Conservation (phyloP, 2,113 vertebrate genomes). For the Microtus montanus region DNA sequence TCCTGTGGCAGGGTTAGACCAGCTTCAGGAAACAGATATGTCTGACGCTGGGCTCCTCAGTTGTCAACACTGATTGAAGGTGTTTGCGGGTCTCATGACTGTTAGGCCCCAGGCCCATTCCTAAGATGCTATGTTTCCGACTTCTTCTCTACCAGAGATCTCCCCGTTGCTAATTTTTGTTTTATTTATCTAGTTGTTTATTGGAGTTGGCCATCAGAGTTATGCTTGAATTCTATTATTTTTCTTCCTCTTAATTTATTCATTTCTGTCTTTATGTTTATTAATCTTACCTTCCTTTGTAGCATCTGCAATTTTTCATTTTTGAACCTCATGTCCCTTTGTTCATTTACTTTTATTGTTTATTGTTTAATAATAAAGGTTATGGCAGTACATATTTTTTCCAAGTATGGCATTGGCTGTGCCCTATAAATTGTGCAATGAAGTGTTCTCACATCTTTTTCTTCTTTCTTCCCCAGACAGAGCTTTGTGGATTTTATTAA, state of each 20-base stretch:
- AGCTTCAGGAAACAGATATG: background rate
- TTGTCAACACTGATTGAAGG: background rate
- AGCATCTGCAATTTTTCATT: conserved; percentile 56
- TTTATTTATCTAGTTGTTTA: background rate
- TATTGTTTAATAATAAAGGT: conserved; percentile 64
- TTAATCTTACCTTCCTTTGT: conserved; percentile 32
- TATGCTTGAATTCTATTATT: conserved; percentile 24
- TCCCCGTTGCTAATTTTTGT: background rate
- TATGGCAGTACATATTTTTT: conserved; percentile 24
- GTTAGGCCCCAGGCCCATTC: background rate
- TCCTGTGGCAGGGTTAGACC: background rate
- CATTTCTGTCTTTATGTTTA: conserved; percentile 50
- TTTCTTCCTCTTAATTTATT: conserved; percentile 59
- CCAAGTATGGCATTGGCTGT: background rate
- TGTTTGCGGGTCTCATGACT: background rate
- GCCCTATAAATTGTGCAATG: conserved; percentile 47
- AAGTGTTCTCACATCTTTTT: conserved; percentile 27
- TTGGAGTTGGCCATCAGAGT: conserved; percentile 14
- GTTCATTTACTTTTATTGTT: conserved; percentile 67
- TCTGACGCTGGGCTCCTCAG: background rate
- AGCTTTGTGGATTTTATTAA: conserved; percentile 49
- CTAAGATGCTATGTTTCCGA: background rate
- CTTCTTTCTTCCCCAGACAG: conserved; percentile 25
- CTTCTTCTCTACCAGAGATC: background rate
- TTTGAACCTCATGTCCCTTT: conserved; percentile 19